phyloP scores from a whole-genome alignment of 2,888 invertebrate species.

The Pristionchus entomophagus region DNA sequence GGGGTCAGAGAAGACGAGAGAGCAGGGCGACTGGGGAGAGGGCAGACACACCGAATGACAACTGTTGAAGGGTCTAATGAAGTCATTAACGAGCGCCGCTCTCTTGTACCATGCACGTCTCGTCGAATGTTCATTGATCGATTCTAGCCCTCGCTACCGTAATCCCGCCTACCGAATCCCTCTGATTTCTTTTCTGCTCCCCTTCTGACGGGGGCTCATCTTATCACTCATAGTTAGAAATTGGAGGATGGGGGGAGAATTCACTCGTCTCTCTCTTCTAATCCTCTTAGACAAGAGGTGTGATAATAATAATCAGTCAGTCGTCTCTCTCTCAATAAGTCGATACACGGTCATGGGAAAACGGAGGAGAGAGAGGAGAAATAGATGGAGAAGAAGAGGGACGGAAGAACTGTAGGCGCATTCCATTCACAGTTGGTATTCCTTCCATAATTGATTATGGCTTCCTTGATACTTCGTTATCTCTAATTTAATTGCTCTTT shows the following conservation, averaged over 20 bases:
- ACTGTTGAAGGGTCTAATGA: background rate
- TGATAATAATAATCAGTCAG: conserved; percentile 38
- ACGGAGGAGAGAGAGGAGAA: conserved; percentile 27
- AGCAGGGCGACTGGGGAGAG: background rate
- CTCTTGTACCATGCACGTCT: background rate
- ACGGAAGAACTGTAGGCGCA: background rate
- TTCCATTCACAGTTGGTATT: background rate
- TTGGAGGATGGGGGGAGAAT: background rate
- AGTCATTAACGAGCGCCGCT: background rate
- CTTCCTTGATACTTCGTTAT: no score
- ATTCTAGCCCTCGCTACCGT: background rate
- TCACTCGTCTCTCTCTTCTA: background rate
- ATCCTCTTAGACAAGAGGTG: conserved; percentile 40
- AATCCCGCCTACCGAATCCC: background rate
- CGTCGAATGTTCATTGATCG: conserved; percentile 1
- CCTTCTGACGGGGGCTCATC: conserved; percentile 14
- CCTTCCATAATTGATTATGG: no score
- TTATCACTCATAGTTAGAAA: conserved; percentile 18
- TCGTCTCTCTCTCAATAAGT: no score
- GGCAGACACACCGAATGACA: background rate
- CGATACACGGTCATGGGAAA: conserved; percentile 38
- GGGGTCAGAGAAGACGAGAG: background rate
- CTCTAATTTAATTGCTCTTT: no score
- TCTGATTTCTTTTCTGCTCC: background rate
- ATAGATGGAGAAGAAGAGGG: background rate